Conservation (phyloP, 1,140 invertebrate species). For the Danaus plexippus region DNA sequence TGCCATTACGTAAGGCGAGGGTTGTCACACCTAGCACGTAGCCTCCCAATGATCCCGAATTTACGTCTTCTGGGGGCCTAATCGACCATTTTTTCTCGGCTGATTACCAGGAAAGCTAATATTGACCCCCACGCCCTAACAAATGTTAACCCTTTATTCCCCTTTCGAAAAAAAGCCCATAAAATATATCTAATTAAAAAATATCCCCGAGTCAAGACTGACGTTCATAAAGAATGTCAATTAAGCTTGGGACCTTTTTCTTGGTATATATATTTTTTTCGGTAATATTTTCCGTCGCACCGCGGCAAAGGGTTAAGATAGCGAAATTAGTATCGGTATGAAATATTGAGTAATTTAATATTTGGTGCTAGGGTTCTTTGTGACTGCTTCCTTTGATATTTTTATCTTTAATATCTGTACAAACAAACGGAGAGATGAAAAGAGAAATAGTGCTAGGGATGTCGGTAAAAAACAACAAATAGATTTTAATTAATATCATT, state of each 20-base stretch:
- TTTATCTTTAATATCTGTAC: neutral
- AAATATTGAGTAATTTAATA: conserved; percentile 71
- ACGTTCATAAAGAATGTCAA: conserved; percentile 73
- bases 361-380: conserved; percentile 44
- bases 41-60: conserved; percentile 63
- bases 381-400: conserved; percentile 37
- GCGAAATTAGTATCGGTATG: conserved; percentile 71
- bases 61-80: conserved; percentile 58
- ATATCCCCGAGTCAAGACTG: conserved; percentile 70
- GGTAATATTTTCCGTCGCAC: conserved; percentile 63
- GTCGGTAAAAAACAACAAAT: too few relatives aligned
- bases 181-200: conserved; percentile 74
- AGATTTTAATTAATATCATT: too few relatives aligned
- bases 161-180: conserved; percentile 68
- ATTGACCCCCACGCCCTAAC: conserved; percentile 62
- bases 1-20: conserved; percentile 35
- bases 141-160: conserved; percentile 70
- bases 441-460: too few relatives aligned
- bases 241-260: conserved; percentile 64
- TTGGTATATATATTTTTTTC: conserved; percentile 37
- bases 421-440: too few relatives aligned
- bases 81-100: conserved; percentile 68
- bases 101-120: conserved; percentile 66
- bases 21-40: conserved; percentile 43
- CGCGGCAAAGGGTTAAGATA: conserved; percentile 67